Base-by-base conservation (phyloP, 2,113 vertebrate species). In the Hippocampus guttulatus region DNA sequence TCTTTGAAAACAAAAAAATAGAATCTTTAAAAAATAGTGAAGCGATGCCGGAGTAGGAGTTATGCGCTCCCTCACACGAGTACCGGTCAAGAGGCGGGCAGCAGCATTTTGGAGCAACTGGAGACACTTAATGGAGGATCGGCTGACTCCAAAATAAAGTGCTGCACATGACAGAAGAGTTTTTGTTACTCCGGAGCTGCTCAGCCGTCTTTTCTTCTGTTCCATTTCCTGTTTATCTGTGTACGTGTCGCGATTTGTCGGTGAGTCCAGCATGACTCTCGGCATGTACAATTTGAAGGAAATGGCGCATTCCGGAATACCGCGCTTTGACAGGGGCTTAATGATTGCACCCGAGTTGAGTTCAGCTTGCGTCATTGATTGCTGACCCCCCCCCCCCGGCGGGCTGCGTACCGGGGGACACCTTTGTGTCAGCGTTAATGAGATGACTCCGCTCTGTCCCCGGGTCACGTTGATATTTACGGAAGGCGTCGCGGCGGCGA, bases 391-490 rank as follows among this genome's bases (percentile, higher is more conserved):
- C 33, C 33, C 5, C 33, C 84, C 75, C 43, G 16, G 16, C 25
- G 78, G 82, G 73, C 85, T 73, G 73, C 70, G 67, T 57, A 66
- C 73, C 21, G 74, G 79, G 45, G 64, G 88, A 82, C 86, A 82
- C 84, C 79, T 84, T 88, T 82, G 78, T 72, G 57, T 83, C 84
- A 69, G 85, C 80, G 88, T 87, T 90, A 90, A 89, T 89, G 89
- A 90, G 86, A 88, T 86, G 88, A 85, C 86, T 87, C 78, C 67
- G 49, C 74, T 83, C 78, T 16, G 78, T 87, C 85, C 80, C 40
- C 64, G 71, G 87, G 87, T 90, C 87, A 84, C 74, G n/a, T 75
- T 82, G 81, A 87, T 90, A 88, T 91, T 91, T 91, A 89, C 88
- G 68, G 77, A 75, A 69, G 63, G 33, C 65, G 79, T 71, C 81